phyloP scores from a whole-genome alignment of 2,888 invertebrate genomes.

The Hydraecia micacea region DNA sequence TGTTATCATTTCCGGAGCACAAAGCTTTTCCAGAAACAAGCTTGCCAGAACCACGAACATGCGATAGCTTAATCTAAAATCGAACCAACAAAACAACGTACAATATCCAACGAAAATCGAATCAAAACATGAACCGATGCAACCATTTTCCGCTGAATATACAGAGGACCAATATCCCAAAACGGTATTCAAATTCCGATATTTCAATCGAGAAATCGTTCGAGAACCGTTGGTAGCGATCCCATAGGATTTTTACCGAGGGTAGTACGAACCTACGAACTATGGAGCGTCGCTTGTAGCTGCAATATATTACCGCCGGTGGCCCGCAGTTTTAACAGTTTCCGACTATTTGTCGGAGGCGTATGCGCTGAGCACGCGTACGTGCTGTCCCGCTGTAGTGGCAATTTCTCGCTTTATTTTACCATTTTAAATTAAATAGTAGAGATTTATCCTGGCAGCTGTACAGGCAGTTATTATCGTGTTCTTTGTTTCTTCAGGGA shows the following conservation, averaged over 20 bases:
- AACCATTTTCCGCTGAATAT: conserved; percentile 29
- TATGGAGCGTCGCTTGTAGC: conserved; percentile 1
- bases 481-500: not conserved
- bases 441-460: not conserved
- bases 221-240: conserved; percentile 40
- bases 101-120: conserved; percentile 13
- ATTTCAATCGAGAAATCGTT: conserved; percentile 44
- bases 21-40: not conserved
- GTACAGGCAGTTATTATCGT: not conserved
- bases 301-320: conserved; percentile 41
- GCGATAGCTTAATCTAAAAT: conserved; percentile 7
- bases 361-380: conserved; percentile 11
- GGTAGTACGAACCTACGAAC: conserved; percentile 1
- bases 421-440: not conserved
- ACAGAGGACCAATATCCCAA: conserved; percentile 26
- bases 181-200: conserved; percentile 50
- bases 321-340: conserved; percentile 33
- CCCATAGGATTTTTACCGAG: conserved; percentile 48
- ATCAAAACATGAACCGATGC: conserved; percentile 36
- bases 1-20: conserved; percentile 19
- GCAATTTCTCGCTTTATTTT: not conserved
- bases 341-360: conserved; percentile 41
- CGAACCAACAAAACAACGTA: not conserved
- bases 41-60: not conserved
- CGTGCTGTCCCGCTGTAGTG: not conserved